Evolutionary conservation across 2,113 vertebrate species (phyloP), one percentile per base, ranked within the genome.

Genomic region (Mustela lutreola): DNA sequence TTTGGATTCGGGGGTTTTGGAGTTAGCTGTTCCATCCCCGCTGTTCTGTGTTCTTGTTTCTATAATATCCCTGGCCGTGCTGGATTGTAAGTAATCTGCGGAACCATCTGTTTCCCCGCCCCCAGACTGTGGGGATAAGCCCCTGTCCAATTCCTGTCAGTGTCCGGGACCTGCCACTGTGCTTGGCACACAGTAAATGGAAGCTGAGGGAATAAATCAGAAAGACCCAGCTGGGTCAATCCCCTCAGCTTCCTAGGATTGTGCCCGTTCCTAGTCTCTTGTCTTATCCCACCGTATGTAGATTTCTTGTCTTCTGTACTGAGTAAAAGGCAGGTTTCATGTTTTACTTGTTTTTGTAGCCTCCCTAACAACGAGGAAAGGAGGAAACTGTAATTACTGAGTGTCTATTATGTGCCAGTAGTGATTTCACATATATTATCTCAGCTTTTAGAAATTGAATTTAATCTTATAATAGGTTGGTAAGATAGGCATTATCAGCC

Each of bases 381-480:
- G 48, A 91, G 36, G 31, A 91, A 94, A 56, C 11, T 63, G 2
- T 70, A 73, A 87, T 96, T 94, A 79, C 36, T 86, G 79, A 96
- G 48, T 39, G n/a, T 81, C 92, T 97, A 11, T 45, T 92, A 73
- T 97, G 33, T 96, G 70, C 79, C 19, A 26, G 63, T 70, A 80
- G 67, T 84, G 90, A 95, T 90, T 91, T 85, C 75, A 90, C 33
- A 65, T 75, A 53, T 75, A 84, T 93, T 31, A n/a, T 84, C 75
- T 96, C 85, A 50, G 56, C 60, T 91, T 73, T 28, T 81, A 84
- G 71, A 83, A 86, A 93, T 87, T 67, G 42, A 63, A 92, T 78
- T 97, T 89, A 83, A 96, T 94, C 67, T 96, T 86, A 60, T 85
- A 91, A 89, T n/a, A 91, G 60, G 67, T 86, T 24, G 31, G 71